Evolutionary conservation across 2,797 vertebrate species (phyloP).

Genomic region (Siniperca obscura): DNA sequence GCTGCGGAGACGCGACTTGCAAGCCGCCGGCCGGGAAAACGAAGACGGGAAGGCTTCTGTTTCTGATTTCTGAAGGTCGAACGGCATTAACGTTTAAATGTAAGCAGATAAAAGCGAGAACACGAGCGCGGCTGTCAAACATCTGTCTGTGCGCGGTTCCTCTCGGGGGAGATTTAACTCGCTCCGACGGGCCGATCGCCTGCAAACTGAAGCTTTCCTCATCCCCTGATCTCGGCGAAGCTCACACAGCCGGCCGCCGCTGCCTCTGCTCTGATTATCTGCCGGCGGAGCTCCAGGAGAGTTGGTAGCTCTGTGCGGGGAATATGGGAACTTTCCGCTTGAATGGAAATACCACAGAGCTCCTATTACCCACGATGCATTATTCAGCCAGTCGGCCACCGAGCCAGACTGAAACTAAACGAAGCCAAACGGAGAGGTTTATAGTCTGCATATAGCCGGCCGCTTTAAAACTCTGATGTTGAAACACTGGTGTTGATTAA

Average conservation of each 20-base stretch:
- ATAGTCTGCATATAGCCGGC: no score
- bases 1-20: no score
- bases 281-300: constrained; percentile 3
- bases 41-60: background rate
- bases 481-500: background rate
- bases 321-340: constrained; percentile 46
- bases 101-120: background rate
- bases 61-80: background rate
- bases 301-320: constrained; percentile 27
- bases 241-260: no score
- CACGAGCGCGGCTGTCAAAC: background rate
- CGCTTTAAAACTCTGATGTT: background rate
- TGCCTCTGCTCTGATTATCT: constrained; percentile 6
- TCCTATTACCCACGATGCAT: constrained; percentile 60
- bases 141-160: background rate
- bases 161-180: background rate
- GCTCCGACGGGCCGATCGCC: background rate
- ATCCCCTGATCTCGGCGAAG: constrained; percentile 9
- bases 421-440: constrained; percentile 20
- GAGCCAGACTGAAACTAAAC: background rate
- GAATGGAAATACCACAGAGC: constrained; percentile 45
- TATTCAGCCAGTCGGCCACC: constrained; percentile 30
- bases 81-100: background rate
- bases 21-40: background rate
- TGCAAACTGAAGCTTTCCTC: background rate